These are phyloP conservation scores for Crenichthys baileyi DNA, from an alignment of 2,797 vertebrate species.

Conservation along the genomic window DNA sequence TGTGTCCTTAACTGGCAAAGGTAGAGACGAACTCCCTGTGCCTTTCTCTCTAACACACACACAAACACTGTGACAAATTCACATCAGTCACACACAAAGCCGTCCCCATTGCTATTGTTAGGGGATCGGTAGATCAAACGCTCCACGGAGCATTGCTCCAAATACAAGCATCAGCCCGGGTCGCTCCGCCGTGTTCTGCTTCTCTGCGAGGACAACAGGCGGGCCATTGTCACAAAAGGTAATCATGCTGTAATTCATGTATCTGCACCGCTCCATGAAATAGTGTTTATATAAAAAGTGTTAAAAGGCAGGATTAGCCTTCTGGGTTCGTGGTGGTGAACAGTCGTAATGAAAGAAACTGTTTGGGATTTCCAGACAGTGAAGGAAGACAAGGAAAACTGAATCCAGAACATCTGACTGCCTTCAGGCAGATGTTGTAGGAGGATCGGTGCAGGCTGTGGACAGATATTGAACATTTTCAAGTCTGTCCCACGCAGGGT, in stretches of 20 bases:
- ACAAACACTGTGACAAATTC: slow-evolving; percentile 78
- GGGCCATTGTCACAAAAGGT: slow-evolving; percentile 68
- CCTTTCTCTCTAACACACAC: slow-evolving; percentile 12
- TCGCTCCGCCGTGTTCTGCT: slow-evolving; percentile 48
- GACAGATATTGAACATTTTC: slow-evolving; percentile 35
- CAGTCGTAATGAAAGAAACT: slow-evolving; percentile 33
- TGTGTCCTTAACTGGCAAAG: slow-evolving; percentile 68
- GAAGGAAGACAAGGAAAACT: slow-evolving; percentile 53
- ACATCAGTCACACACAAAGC: slow-evolving; percentile 83
- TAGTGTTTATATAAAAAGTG: slow-evolving; percentile 37
- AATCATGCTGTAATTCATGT: slow-evolving; percentile 69
- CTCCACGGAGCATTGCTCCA: slow-evolving; percentile 72
- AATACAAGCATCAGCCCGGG: slow-evolving; percentile 70
- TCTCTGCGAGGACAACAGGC: slow-evolving; percentile 53
- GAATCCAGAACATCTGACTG: slow-evolving; percentile 61
- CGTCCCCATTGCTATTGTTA: slow-evolving; percentile 77
- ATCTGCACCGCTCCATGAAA: slow-evolving; percentile 51
- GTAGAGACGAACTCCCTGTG: slow-evolving; percentile 62
- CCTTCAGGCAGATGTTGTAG: slow-evolving; percentile 60
- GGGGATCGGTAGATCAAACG: slow-evolving; percentile 76
- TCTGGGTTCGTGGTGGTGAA: slow-evolving; percentile 32
- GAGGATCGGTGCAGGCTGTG: slow-evolving; percentile 44
- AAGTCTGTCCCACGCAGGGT: slow-evolving; percentile 10
- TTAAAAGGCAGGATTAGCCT: slow-evolving; percentile 59
- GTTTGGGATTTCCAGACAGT: slow-evolving; percentile 32